Evolutionary conservation across 1,140 invertebrate species (phyloP), one percentile per base, ranked within the genome.

Genomic region (Phthorimaea operculella): DNA sequence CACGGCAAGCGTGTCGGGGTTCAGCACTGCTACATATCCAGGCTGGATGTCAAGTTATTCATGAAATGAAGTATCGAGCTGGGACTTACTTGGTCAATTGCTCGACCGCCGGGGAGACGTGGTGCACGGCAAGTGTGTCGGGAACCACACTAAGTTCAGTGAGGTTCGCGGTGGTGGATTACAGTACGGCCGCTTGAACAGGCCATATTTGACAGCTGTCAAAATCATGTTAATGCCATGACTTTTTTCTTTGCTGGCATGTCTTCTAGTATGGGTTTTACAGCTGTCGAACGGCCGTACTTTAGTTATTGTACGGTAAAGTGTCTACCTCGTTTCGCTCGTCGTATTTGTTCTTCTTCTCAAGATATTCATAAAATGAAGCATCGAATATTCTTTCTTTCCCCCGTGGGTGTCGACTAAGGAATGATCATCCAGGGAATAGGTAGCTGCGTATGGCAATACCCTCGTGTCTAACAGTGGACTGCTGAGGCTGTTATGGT

Each of bases 101-200:
- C 10, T 51, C 44, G 7, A 61, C 60, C 16, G 9, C 45, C 0
- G 15, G 61, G 57, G 74, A 66, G 39, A 66, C 60, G 55, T 67
- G 54, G 54, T 70, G 67, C 47, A 76, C 61, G 21, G 66, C 60
- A 57, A 78, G 60, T n/a, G 59, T 12, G 12, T 51, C 57, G 9
- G 76, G 68, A 44, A 76, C 33, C 4, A 64, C 60, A 4, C 47
- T 11, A 15, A 76, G 33, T 4, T 52, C 15, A 0, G 65, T 61
- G 12, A 79, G 63, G 59, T 69, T 59, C 9, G 67, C 75, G 42
- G n/a, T n/a, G n/a, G n/a, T n/a, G n/a, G n/a, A n/a, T n/a, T n/a
- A n/a, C n/a, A n/a, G n/a, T n/a, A n/a, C n/a, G n/a, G n/a, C n/a
- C n/a, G n/a, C n/a, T n/a, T n/a, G n/a, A n/a, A n/a, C n/a, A n/a